Percentiles rank a stretch among this genome's conserved stretches.
Evolutionary conservation across 1,140 invertebrate genomes (phyloP).

Genomic region (Drosophila navojoa): DNA sequence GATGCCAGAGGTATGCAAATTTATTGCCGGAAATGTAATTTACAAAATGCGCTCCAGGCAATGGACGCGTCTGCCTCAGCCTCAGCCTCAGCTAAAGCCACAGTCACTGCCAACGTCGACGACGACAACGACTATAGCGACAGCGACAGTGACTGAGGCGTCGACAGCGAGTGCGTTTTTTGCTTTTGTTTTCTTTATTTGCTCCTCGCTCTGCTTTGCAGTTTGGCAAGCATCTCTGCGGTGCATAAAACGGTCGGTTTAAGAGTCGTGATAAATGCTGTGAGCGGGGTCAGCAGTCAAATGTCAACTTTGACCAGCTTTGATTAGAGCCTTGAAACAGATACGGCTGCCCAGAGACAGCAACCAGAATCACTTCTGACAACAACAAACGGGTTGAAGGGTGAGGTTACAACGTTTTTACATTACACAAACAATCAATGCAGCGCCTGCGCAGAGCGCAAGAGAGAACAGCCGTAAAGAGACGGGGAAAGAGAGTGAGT

Average conservation of each 20-base stretch:
- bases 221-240: constrained; percentile 13
- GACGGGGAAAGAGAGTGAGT: neutral
- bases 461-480: constrained; percentile 4
- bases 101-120: constrained; percentile 12
- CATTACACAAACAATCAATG: constrained; percentile 79
- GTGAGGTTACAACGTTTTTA: constrained; percentile 64
- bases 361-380: constrained; percentile 35
- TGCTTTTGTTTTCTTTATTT: constrained; percentile 31
- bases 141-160: constrained; percentile 23
- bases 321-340: constrained; percentile 60
- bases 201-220: constrained; percentile 19
- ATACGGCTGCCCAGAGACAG: constrained; percentile 29
- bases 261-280: constrained; percentile 44
- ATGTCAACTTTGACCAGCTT: constrained; percentile 35
- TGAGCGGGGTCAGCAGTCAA: constrained; percentile 38
- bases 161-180: constrained; percentile 36
- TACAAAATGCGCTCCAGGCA: constrained; percentile 82
- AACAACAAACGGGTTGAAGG: constrained; percentile 20
- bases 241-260: constrained; percentile 3
- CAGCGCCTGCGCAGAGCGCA: constrained; percentile 52
- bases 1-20: constrained; percentile 84
- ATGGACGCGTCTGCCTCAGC: constrained; percentile 18
- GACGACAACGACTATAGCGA: neutral
- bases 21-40: constrained; percentile 84
- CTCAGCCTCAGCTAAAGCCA: neutral